phyloP scores from a whole-genome alignment of 1,140 invertebrate genomes.

The Anoplolepis gracilipes region DNA sequence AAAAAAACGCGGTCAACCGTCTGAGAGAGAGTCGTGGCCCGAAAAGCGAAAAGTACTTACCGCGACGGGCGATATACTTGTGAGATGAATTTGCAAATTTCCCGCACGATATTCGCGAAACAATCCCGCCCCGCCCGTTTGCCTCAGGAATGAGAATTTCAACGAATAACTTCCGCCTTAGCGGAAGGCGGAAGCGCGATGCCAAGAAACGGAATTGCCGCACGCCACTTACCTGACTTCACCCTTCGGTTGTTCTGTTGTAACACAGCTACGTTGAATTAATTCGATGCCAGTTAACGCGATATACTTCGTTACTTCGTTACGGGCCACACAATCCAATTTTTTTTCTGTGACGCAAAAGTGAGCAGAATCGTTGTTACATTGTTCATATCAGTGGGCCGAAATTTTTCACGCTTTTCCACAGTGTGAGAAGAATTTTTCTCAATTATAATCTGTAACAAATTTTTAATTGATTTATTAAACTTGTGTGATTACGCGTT shows the following conservation, averaged over 20 bases:
- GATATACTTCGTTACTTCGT: slow-evolving; percentile 9
- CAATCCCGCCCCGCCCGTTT: slow-evolving; percentile 25
- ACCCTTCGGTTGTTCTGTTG: not conserved
- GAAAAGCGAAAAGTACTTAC: not conserved
- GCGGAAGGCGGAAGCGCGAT: not conserved
- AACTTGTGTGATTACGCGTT: slow-evolving; percentile 14
- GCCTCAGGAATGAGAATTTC: not conserved
- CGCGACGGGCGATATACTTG: not conserved
- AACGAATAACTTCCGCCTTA: slow-evolving; percentile 1
- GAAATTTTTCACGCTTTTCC: not conserved
- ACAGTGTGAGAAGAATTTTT: not conserved
- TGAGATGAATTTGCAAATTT: slow-evolving; percentile 2
- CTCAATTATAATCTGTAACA: not conserved
- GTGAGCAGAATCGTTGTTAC: not conserved
- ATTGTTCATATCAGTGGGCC: not conserved
- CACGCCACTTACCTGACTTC: not conserved
- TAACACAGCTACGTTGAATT: slow-evolving; percentile 12
- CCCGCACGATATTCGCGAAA: slow-evolving; percentile 37
- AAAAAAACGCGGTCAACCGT: too few species aligned
- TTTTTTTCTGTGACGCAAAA: not conserved
- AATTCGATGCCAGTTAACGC: not conserved
- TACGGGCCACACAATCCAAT: not conserved
- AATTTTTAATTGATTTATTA: slow-evolving; percentile 21
- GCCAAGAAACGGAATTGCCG: slow-evolving; percentile 22
- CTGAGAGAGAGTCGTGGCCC: too few species aligned